A percentile compares a stretch with the other conserved stretches of the same genome.
Evolutionary conservation across 2,113 vertebrate species (phyloP).

Genomic region (Psittacula cyanocephala): DNA sequence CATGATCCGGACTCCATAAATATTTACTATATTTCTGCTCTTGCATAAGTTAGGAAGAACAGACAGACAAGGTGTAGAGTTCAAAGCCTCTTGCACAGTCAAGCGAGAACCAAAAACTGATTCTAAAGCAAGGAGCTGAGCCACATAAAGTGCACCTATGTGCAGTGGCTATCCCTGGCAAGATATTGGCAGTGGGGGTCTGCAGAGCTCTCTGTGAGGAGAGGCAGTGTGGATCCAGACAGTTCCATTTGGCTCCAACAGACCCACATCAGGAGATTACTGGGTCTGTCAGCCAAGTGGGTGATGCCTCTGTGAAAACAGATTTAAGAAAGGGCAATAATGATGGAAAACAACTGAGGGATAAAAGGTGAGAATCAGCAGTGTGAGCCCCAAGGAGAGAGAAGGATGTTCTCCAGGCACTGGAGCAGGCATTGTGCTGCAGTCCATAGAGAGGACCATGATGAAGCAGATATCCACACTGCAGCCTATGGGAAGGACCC

Average conservation of each 20-base stretch:
- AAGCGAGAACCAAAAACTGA: rapidly evolving
- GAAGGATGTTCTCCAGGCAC: neutral
- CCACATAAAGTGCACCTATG: rapidly evolving
- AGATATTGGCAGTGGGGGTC: rapidly evolving
- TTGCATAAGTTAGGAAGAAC: neutral
- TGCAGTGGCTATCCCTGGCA: rapidly evolving
- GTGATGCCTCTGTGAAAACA: neutral
- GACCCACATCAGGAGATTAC: neutral
- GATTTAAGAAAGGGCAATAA: neutral
- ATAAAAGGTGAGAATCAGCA: neutral
- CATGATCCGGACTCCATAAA: neutral
- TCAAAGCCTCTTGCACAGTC: neutral
- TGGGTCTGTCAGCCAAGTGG: neutral
- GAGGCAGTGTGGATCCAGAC: neutral
- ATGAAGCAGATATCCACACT: neutral
- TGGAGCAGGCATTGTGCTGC: neutral
- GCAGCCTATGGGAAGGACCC: neutral
- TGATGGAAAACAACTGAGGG: neutral
- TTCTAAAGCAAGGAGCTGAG: neutral
- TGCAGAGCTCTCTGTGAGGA: neutral
- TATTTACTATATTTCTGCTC: neutral
- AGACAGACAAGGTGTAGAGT: neutral
- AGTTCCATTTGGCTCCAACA: neutral
- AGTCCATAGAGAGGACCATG: rapidly evolving
- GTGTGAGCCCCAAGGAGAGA: neutral